Evolutionary conservation across 2,797 vertebrate genomes (phyloP), one percentile per base, ranked within the genome.

Genomic region (Channallabes apus): DNA sequence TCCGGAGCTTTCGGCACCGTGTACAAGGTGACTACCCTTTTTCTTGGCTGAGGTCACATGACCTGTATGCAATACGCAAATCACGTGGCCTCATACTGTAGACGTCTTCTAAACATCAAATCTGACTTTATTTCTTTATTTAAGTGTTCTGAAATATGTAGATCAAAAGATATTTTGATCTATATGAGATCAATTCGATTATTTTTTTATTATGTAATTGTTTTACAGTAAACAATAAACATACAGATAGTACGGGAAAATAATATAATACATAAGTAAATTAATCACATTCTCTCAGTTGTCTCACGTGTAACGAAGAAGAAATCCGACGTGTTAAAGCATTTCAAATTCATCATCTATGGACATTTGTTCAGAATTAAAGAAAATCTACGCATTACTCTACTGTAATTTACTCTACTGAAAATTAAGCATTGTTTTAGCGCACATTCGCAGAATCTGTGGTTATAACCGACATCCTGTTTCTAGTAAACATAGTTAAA

Each of bases 1-100:
- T 99, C 98, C 0, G 98, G 98, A 62, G 98, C 98, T 17, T 99
- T 99, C 77, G 98, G 98, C 85, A 99, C 98, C 0, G 98, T 99
- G 88, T 98, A 97, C 91, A 99, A 99, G 98, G 98, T 99, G 68
- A 86, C 54, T 61, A 51, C 82, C 61, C 54, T 1, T 18, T 46
- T 22, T 59, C 27, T 88, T 27, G n/a, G 73, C 89, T 27, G 9
- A 83, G 9, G 24, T 64, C 61, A 65, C 9, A 12, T 67, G 79
- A 81, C 41, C 62, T 51, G 8, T 1, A 2, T 29, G 24, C 8
- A 4, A 11, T 27, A 18, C 3, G 27, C 15, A 27, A 80, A 35
- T 46, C 59, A 18, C 8, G 17, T n/a, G 35, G 24, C 29, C 17
- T 24, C 27, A 4, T n/a, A n/a, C n/a, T n/a, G n/a, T 56, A 6